Evolutionary conservation across 2,797 vertebrate species (phyloP).

Genomic region (Discoglossus pictus): DNA sequence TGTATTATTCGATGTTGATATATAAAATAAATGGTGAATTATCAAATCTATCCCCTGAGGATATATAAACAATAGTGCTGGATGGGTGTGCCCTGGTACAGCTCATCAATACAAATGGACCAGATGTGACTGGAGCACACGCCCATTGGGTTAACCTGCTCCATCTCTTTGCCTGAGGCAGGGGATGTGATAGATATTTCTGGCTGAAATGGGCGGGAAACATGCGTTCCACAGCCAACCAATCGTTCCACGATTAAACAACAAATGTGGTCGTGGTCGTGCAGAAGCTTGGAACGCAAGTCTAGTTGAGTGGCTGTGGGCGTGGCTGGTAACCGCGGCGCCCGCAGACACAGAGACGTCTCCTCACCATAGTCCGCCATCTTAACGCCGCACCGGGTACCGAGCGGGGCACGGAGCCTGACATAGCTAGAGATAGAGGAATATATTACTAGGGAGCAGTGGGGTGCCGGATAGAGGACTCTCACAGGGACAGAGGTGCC

Average conservation of each 20-base stretch:
- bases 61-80: too few relatives aligned
- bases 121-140: too few relatives aligned
- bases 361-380: constrained; percentile 48
- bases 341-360: constrained; percentile 29
- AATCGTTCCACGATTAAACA: neutral
- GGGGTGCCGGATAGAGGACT: neutral
- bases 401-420: constrained; percentile 47
- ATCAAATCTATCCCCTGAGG: too few relatives aligned
- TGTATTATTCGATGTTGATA: too few relatives aligned
- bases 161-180: constrained; percentile 40
- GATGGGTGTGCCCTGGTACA: too few relatives aligned
- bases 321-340: constrained; percentile 50
- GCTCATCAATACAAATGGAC: too few relatives aligned
- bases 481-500: too few relatives aligned
- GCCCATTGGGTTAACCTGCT: too few relatives aligned
- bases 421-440: constrained; percentile 39
- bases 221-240: neutral
- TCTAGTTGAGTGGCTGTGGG: constrained; percentile 14
- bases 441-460: constrained; percentile 29
- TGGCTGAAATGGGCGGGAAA: constrained; percentile 41
- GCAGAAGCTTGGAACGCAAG: constrained; percentile 7
- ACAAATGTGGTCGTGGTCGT: neutral
- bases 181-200: constrained; percentile 15
- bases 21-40: too few relatives aligned
- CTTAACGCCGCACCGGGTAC: constrained; percentile 51